Conservation (phyloP, 2,113 vertebrate species). For the Eurypyga helias region DNA sequence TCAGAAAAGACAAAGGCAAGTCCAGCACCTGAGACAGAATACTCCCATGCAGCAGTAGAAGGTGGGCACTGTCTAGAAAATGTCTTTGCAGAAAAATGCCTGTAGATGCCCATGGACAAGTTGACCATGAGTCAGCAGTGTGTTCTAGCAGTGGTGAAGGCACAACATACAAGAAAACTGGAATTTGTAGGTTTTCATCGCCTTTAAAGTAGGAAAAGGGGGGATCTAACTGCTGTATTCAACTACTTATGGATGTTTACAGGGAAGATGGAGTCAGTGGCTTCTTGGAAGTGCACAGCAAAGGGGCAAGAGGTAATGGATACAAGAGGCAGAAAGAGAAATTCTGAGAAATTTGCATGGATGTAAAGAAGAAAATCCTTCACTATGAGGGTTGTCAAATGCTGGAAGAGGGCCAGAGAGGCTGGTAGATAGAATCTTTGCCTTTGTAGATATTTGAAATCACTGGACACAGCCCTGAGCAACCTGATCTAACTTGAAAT, state of each 20-base stretch:
- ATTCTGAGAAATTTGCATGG: background rate
- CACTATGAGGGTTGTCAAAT: background rate
- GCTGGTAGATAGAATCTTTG: background rate
- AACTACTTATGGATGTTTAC: background rate
- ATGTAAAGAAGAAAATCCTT: background rate
- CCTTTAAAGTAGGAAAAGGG: background rate
- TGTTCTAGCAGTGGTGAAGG: background rate
- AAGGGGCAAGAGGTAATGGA: background rate
- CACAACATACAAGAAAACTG: background rate
- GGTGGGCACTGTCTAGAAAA: background rate
- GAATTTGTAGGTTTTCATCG: background rate
- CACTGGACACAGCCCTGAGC: background rate
- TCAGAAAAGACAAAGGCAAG: background rate
- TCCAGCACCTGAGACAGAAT: background rate
- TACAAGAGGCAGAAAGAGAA: background rate
- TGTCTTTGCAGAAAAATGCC: background rate
- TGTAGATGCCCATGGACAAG: background rate
- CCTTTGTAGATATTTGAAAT: background rate
- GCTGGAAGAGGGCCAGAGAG: background rate
- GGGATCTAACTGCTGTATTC: background rate
- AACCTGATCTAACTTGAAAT: background rate
- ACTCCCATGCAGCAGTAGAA: background rate
- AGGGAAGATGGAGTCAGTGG: background rate
- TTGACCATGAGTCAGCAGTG: background rate
- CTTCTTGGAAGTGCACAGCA: background rate